Conservation (phyloP, 2,113 vertebrate genomes). For the Zootoca vivipara region DNA sequence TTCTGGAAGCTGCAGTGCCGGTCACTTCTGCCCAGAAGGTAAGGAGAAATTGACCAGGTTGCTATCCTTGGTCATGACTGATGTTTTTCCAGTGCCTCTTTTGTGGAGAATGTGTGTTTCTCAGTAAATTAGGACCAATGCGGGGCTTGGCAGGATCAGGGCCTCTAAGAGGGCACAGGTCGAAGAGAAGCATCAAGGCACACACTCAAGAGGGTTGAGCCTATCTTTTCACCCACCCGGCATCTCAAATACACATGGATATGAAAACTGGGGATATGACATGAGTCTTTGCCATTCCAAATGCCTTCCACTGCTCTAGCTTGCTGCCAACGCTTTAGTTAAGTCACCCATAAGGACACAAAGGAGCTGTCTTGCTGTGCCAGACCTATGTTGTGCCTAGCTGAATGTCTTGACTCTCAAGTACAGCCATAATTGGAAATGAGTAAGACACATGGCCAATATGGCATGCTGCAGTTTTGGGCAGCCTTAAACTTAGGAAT, state of each 20-base stretch:
- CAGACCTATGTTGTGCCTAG: background rate
- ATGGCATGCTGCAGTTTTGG: background rate
- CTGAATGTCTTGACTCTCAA: background rate
- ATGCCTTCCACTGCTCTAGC: background rate
- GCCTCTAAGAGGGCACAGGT: background rate
- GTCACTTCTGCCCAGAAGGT: constrained; percentile 88
- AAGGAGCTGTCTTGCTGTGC: background rate
- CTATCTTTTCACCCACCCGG: too few species aligned
- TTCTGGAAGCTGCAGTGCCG: constrained; percentile 82
- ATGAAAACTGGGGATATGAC: background rate
- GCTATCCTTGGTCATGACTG: accelerated
- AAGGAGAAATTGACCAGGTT: accelerated
- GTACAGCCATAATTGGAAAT: background rate
- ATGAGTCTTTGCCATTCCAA: background rate
- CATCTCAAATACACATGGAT: background rate
- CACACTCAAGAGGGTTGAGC: background rate
- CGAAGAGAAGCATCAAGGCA: background rate
- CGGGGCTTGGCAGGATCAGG: background rate
- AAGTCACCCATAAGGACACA: background rate
- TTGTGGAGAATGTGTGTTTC: background rate
- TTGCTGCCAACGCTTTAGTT: background rate
- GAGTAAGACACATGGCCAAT: background rate
- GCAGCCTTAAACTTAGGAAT: background rate
- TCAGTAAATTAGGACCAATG: background rate
- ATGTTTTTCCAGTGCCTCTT: accelerated